Percentiles rank a stretch among this genome's conserved stretches.
Conservation (phyloP, 1,140 invertebrate genomes). For the Ooceraea biroi region DNA sequence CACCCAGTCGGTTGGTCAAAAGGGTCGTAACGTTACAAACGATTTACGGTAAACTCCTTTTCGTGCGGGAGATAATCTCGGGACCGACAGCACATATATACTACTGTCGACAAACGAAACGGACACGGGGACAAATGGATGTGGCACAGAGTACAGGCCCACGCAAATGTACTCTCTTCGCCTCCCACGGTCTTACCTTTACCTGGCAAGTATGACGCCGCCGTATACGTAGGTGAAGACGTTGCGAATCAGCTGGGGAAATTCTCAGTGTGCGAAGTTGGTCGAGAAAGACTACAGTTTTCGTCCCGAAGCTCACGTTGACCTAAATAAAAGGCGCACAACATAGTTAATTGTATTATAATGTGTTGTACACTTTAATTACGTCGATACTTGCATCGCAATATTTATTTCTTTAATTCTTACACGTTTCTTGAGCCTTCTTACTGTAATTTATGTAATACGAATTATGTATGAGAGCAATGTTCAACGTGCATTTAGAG, state of each 20-base stretch:
- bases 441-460: no score
- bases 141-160: slow-evolving; percentile 72
- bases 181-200: slow-evolving; percentile 75
- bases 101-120: slow-evolving; percentile 72
- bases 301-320: neutral
- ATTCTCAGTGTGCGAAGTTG: slow-evolving; percentile 6
- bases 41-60: slow-evolving; percentile 68
- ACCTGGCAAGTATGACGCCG: slow-evolving; percentile 35
- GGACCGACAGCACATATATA: slow-evolving; percentile 63
- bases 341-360: no score
- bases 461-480: no score
- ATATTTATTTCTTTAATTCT: no score
- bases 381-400: no score
- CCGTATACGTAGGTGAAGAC: slow-evolving; percentile 45
- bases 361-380: no score
- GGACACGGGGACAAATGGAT: slow-evolving; percentile 76
- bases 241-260: slow-evolving; percentile 46
- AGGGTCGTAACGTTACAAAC: slow-evolving; percentile 35
- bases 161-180: slow-evolving; percentile 72
- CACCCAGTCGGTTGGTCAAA: slow-evolving; percentile 11
- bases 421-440: no score
- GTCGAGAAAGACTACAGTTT: neutral
- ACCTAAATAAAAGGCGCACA: neutral
- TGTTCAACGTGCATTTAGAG: no score
- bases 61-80: slow-evolving; percentile 68